Conservation (phyloP, 2,113 vertebrate genomes). For the Serranochromis macrocephalus region DNA sequence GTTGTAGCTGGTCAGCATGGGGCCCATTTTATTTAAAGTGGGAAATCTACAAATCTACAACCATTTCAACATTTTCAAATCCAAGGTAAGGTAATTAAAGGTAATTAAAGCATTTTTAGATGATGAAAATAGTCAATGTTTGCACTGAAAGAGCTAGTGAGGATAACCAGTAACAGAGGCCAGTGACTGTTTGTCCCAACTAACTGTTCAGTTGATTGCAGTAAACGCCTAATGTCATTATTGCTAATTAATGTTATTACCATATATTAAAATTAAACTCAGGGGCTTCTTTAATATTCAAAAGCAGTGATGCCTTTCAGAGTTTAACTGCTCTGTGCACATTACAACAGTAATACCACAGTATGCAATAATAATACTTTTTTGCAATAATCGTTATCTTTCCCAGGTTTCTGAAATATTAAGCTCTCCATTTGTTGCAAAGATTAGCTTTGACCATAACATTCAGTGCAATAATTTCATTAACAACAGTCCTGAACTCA, state of each 20-base stretch:
- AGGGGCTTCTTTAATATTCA: not conserved
- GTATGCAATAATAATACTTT: not conserved
- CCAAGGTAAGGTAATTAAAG: not conserved
- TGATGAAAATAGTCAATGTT: not conserved
- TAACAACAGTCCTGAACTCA: slow-evolving; percentile 23
- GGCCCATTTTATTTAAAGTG: not conserved
- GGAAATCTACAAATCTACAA: not conserved
- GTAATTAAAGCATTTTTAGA: not conserved
- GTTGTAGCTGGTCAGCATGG: not conserved
- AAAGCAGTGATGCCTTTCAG: no score
- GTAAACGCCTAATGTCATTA: not conserved
- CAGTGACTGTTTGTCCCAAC: not conserved
- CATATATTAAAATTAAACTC: not conserved
- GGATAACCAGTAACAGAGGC: not conserved
- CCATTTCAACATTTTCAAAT: not conserved
- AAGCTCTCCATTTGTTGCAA: not conserved
- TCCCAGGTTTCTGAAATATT: not conserved
- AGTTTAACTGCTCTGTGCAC: not conserved
- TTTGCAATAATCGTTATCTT: not conserved
- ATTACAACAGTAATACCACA: not conserved
- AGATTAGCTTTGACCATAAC: slow-evolving; percentile 15
- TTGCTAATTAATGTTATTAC: not conserved
- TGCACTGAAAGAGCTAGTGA: fast-evolving
- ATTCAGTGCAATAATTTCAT: slow-evolving; percentile 10
- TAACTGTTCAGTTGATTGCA: not conserved